These are phyloP conservation scores for Hucho hucho DNA, from an alignment of 2,113 vertebrate species.

Conservation along the genomic window DNA sequence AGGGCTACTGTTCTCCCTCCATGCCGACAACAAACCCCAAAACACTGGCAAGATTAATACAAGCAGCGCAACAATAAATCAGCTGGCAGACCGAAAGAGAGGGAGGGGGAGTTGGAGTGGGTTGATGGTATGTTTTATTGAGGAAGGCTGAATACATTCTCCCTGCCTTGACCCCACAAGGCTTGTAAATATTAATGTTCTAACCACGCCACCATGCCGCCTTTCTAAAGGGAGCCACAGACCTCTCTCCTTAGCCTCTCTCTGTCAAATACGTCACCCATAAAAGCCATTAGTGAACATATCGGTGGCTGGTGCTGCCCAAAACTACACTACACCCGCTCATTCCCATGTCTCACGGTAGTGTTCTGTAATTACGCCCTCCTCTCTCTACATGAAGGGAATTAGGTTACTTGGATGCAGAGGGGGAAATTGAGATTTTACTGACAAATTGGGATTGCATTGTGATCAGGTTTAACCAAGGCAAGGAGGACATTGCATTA, in stretches of 20 bases:
- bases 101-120: background rate
- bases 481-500: background rate
- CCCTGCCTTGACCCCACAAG: slow-evolving; percentile 40
- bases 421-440: background rate
- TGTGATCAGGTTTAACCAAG: slow-evolving; percentile 1
- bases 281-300: slow-evolving; percentile 54
- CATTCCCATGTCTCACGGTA: slow-evolving; percentile 6
- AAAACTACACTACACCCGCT: background rate
- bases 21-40: slow-evolving; percentile 19
- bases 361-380: slow-evolving; percentile 23
- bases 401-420: slow-evolving; percentile 8
- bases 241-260: slow-evolving; percentile 2
- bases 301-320: slow-evolving; percentile 15
- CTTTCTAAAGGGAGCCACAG: slow-evolving; percentile 5
- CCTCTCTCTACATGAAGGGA: background rate
- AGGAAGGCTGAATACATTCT: slow-evolving; percentile 52
- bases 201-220: background rate
- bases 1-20: slow-evolving; percentile 22
- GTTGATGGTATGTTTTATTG: slow-evolving; percentile 60
- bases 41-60: slow-evolving; percentile 37
- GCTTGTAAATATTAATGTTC: slow-evolving; percentile 65
- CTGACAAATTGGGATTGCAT: slow-evolving; percentile 1
- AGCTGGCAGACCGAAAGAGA: background rate
- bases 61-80: slow-evolving; percentile 31
- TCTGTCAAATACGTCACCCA: slow-evolving; percentile 30